A percentile compares a stretch with the other conserved stretches of the same genome.
These are phyloP conservation scores for Cynopterus sphinx DNA, from an alignment of 2,797 vertebrate genomes.

Conservation along the genomic window DNA sequence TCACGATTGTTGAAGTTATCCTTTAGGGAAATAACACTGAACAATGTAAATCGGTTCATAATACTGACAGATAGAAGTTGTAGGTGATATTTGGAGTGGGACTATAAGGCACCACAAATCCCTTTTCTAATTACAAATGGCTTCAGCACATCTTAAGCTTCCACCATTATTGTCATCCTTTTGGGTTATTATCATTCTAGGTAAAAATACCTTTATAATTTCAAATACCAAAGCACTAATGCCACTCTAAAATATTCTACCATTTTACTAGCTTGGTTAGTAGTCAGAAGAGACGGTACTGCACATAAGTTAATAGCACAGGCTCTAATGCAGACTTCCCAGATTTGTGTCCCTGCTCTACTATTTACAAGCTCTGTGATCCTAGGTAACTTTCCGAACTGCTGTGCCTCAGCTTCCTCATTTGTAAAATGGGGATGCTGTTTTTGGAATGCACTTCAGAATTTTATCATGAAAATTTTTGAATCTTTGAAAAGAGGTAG, in stretches of 20 bases:
- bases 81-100: neutral
- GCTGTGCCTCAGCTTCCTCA: neutral
- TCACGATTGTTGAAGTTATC: neutral
- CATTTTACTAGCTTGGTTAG: neutral
- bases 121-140: conserved; percentile 14
- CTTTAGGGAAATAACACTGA: neutral
- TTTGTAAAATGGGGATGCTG: neutral
- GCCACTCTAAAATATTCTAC: neutral
- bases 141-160: neutral
- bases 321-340: neutral
- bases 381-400: neutral
- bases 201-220: conserved; percentile 13
- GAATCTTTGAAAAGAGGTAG: neutral
- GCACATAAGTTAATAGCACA: neutral
- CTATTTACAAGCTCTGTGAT: neutral
- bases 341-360: neutral
- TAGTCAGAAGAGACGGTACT: neutral
- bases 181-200: neutral
- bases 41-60: neutral
- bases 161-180: neutral
- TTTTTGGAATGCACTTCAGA: conserved; percentile 14
- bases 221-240: neutral
- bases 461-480: neutral
- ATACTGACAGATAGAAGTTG: neutral
- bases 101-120: neutral